Evolutionary conservation across 1,140 invertebrate genomes (phyloP), one percentile per base, ranked within the genome.

Genomic region (Drosophila insularis): DNA sequence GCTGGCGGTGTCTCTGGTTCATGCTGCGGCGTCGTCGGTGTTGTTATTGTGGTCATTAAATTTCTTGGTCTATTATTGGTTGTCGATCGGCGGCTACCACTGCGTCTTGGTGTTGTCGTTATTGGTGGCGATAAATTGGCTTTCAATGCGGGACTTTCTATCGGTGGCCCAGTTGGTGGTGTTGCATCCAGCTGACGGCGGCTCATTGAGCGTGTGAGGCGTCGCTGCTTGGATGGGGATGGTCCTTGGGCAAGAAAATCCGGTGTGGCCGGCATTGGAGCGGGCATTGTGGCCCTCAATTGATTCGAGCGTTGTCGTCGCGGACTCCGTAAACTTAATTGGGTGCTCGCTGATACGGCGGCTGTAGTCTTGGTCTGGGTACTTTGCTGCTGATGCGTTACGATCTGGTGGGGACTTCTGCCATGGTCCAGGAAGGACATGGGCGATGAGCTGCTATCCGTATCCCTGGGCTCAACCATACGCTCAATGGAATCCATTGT

Each of bases 311-410:
- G 84, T 10, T 77, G 68, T 14, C 68, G 92, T 79, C 93, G 95
- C 92, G 93, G 95, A 93, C 93, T 93, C 46, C 94, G 94, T 1
- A 64, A n/a, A 13, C 21, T 50, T 2, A 39, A 50, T 21, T 50
- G 43, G 17, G 35, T 37, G 35, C 35, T 13, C 1, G 35, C 35
- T 4, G 35, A 37, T 11, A 10, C 43, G 17, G 17, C 43, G 17
- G 17, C 0, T n/a, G 40, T 43, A 17, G 14, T 10, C 43, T 50
- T 50, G 2, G 43, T 8, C 8, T 50, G 43, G 43, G 40, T n/a
- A 2, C 40, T 43, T 10, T 50, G 43, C 8, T 50, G 43, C 14
- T n/a, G 43, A 14, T 46, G 10, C n/a, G 43, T 21, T 21, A 37
- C 35, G 3, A 37, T 10, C 2, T 50, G 17, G 1, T 50, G 17